phyloP scores from a whole-genome alignment of 2,888 invertebrate species.

The Pilophorus perplexus region DNA sequence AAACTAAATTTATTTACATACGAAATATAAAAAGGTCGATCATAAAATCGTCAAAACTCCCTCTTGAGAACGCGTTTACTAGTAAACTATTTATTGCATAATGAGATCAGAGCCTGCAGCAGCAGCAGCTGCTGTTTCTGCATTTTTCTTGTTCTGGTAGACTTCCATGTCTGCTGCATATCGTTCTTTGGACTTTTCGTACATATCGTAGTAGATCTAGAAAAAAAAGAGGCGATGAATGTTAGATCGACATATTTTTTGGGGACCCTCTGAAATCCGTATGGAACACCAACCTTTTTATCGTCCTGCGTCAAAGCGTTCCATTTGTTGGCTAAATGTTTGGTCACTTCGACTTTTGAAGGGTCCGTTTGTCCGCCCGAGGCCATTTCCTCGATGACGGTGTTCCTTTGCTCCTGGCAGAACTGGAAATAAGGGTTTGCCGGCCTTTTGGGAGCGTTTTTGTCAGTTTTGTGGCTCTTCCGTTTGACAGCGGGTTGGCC shows the following conservation, averaged over 20 bases:
- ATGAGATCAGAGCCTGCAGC: constrained; percentile 2
- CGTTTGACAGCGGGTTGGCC: constrained; percentile 54
- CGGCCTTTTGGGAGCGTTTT: constrained; percentile 74
- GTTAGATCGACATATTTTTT: neutral
- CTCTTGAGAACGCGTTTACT: too few relatives aligned
- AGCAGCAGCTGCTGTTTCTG: constrained; percentile 21
- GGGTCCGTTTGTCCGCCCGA: constrained; percentile 67
- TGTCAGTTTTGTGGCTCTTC: constrained; percentile 64
- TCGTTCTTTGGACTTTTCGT: constrained; percentile 72
- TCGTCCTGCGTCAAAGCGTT: constrained; percentile 66
- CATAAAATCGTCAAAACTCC: too few relatives aligned
- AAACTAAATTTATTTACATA: too few relatives aligned
- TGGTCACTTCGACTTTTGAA: constrained; percentile 70
- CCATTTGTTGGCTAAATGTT: constrained; percentile 72
- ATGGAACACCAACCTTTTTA: constrained; percentile 60
- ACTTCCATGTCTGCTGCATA: constrained; percentile 70
- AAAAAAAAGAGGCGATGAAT: constrained; percentile 48
- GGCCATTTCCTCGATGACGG: constrained; percentile 60
- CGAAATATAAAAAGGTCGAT: too few relatives aligned
- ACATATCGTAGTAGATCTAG: constrained; percentile 71
- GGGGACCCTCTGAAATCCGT: neutral
- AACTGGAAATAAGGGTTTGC: constrained; percentile 80
- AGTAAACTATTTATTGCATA: too few relatives aligned
- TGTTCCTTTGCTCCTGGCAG: constrained; percentile 74
- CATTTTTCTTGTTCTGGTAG: constrained; percentile 51